Conservation (phyloP, 2,888 invertebrate genomes). For the Cynaeus angustus region DNA sequence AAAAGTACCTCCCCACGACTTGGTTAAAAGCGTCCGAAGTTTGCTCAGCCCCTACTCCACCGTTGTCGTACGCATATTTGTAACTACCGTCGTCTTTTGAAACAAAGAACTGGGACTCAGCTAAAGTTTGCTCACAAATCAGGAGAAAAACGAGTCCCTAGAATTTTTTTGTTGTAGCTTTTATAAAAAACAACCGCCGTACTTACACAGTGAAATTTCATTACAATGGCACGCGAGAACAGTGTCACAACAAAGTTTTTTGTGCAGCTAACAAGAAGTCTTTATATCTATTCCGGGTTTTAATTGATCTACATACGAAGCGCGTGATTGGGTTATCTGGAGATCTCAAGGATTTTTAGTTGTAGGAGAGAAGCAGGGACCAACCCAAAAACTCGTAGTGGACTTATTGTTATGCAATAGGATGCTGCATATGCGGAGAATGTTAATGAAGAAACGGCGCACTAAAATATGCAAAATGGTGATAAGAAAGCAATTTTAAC, state of each 20-base stretch:
- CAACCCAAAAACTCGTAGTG: not conserved
- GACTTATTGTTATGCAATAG: not conserved
- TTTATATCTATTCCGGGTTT: constrained; percentile 42
- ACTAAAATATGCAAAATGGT: not conserved
- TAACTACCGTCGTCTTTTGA: constrained; percentile 68
- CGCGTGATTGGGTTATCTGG: constrained; percentile 49
- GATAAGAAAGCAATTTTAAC: not conserved
- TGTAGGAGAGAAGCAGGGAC: not conserved
- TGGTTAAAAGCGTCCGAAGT: constrained; percentile 64
- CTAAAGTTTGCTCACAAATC: not conserved
- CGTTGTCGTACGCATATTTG: constrained; percentile 66
- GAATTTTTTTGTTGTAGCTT: not conserved
- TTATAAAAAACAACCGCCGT: not conserved
- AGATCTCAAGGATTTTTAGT: constrained; percentile 51
- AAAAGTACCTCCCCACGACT: constrained; percentile 65
- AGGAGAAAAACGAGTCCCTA: not conserved
- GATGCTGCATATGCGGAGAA: not conserved
- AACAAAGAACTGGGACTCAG: constrained; percentile 64
- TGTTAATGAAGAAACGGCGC: not conserved
- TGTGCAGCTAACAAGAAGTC: constrained; percentile 29
- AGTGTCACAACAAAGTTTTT: not conserved
- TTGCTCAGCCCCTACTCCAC: constrained; percentile 65
- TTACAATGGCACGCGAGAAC: not conserved
- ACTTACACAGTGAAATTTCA: not conserved
- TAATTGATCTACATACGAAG: constrained; percentile 42